Percentiles rank a stretch among this genome's conserved stretches.
These are phyloP conservation scores for Perdita meconis DNA, from an alignment of 2,888 invertebrate genomes.

Conservation along the genomic window DNA sequence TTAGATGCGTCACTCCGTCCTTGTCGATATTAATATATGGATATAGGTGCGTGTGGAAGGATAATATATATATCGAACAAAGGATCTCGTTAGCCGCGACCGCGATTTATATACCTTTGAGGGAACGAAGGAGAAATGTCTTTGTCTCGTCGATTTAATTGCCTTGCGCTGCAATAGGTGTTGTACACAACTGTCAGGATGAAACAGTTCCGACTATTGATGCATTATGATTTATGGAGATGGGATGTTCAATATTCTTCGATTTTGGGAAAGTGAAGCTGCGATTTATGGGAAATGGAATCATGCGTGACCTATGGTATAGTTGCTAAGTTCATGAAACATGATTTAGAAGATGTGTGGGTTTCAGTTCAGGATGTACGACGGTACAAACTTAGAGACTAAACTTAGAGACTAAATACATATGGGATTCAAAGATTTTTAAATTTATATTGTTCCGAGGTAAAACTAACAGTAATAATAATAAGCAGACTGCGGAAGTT, in stretches of 20 bases:
- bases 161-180: slow-evolving; percentile 21
- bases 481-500: too few relatives aligned
- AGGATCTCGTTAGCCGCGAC: slow-evolving; percentile 51
- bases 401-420: too few relatives aligned
- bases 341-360: too few relatives aligned
- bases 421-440: too few relatives aligned
- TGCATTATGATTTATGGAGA: slow-evolving; percentile 28
- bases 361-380: background rate
- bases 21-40: slow-evolving; percentile 62
- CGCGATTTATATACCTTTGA: slow-evolving; percentile 45
- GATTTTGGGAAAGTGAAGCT: slow-evolving; percentile 27
- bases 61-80: slow-evolving; percentile 51
- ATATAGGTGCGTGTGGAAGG: slow-evolving; percentile 39
- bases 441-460: too few relatives aligned
- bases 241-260: slow-evolving; percentile 16
- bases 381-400: too few relatives aligned
- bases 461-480: too few relatives aligned
- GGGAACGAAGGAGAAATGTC: slow-evolving; percentile 31
- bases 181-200: slow-evolving; percentile 3
- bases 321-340: background rate
- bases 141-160: slow-evolving; percentile 46
- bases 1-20: slow-evolving; percentile 61
- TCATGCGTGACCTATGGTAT: background rate
- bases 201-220: background rate
- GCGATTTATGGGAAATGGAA: slow-evolving; percentile 11